Conservation (phyloP, 1,140 invertebrate species). For the Tetramorium alpestre region DNA sequence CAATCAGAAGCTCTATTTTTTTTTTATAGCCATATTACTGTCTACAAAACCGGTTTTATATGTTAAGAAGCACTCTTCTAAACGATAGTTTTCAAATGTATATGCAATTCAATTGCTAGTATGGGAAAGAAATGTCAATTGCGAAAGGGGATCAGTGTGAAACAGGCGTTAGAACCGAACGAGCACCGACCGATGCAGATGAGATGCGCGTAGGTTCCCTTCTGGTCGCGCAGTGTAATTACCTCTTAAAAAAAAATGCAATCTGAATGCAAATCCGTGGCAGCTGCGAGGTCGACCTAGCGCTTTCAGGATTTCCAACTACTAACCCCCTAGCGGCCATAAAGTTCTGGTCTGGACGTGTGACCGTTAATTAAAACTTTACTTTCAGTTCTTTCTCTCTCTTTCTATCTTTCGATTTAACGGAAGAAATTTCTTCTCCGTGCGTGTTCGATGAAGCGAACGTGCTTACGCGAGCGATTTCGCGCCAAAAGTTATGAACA, state of each 20-base stretch:
- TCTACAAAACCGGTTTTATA: background rate
- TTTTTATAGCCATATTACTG: too few relatives aligned
- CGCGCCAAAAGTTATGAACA: background rate
- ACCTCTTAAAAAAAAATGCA: conserved; percentile 79
- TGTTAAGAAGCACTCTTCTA: background rate
- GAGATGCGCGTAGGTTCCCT: conserved; percentile 49
- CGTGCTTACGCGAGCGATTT: conserved; percentile 45
- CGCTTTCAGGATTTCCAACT: conserved; percentile 79
- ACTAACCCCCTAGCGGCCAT: conserved; percentile 73
- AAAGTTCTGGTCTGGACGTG: conserved; percentile 80
- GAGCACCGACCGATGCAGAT: conserved; percentile 58
- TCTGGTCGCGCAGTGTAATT: conserved; percentile 71
- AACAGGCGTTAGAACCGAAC: conserved; percentile 42
- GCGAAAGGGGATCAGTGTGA: conserved; percentile 1
- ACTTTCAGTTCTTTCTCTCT: conserved; percentile 66
- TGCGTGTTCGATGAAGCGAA: conserved; percentile 50
- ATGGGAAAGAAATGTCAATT: background rate
- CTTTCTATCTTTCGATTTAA: conserved; percentile 73
- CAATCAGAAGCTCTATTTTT: background rate
- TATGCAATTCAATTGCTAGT: conserved; percentile 4
- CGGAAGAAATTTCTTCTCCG: conserved; percentile 72
- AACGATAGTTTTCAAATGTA: background rate
- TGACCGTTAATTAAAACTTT: conserved; percentile 83
- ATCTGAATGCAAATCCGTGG: conserved; percentile 83
- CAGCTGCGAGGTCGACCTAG: conserved; percentile 78